A percentile compares a stretch with the other conserved stretches of the same genome.
Evolutionary conservation across 2,113 vertebrate species (phyloP).

Genomic region (Irena cyanogastra): DNA sequence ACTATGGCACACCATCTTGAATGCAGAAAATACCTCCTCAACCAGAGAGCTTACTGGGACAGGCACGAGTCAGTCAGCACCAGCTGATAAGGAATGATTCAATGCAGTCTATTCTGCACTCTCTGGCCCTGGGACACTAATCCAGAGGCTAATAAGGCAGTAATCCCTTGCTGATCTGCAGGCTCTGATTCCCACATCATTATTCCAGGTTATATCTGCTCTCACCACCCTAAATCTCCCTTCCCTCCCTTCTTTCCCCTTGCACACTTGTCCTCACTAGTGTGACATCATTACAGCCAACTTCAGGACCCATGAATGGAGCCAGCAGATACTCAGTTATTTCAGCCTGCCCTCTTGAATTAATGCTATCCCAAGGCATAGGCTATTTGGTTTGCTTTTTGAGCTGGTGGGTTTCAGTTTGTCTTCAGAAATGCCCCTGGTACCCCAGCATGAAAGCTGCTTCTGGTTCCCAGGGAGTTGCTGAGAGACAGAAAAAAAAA

Average conservation of each 20-base stretch:
- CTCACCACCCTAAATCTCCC: background rate
- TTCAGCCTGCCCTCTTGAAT: background rate
- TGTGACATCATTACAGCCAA: background rate
- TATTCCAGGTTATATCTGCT: background rate
- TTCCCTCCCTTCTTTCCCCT: background rate
- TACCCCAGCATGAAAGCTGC: background rate
- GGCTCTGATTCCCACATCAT: background rate
- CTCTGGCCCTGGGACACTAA: slow-evolving; percentile 11
- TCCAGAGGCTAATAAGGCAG: slow-evolving; percentile 23
- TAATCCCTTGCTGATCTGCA: background rate
- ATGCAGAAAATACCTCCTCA: background rate
- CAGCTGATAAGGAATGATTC: background rate
- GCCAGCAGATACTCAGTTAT: background rate
- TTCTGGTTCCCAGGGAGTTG: background rate
- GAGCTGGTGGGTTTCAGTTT: background rate
- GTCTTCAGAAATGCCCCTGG: background rate
- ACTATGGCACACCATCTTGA: background rate
- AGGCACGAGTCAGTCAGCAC: background rate
- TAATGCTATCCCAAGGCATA: background rate
- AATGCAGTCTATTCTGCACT: background rate
- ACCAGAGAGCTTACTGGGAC: background rate
- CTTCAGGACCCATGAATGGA: background rate
- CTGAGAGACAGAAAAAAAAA: background rate
- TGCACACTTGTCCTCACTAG: accelerated
- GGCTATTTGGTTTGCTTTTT: background rate